A percentile compares a stretch with the other conserved stretches of the same genome.
Conservation (phyloP, 1,140 invertebrate species). For the Bombus polaris region DNA sequence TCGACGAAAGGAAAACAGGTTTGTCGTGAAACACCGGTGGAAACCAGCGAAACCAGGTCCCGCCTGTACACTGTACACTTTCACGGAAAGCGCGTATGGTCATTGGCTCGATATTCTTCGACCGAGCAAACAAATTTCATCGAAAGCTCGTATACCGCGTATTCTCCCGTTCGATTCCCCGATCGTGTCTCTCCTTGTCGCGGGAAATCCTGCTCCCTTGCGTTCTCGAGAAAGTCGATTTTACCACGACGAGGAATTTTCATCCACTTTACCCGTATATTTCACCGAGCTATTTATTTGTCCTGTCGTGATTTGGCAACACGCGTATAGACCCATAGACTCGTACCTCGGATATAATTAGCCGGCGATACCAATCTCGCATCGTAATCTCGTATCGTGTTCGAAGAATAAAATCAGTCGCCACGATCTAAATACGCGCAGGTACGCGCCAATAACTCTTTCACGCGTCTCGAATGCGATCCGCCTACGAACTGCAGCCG, state of each 20-base stretch:
- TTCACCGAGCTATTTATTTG: not conserved
- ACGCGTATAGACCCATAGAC: not conserved
- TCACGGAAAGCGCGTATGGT: no score
- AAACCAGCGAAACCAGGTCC: no score
- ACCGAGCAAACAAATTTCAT: not conserved
- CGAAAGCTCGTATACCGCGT: not conserved
- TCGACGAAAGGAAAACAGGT: no score
- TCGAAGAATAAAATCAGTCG: not conserved
- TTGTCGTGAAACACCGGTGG: no score
- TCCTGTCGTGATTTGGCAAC: not conserved
- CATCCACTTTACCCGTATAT: not conserved
- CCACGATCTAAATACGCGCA: constrained; percentile 31
- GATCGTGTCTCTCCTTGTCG: not conserved
- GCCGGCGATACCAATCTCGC: not conserved
- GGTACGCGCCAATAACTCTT: constrained; percentile 32
- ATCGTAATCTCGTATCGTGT: not conserved
- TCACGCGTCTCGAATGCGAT: constrained; percentile 34
- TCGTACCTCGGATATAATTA: constrained; percentile 3
- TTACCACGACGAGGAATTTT: not conserved
- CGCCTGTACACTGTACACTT: no score
- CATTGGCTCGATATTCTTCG: constrained; percentile 13
- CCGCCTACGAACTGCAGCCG: constrained; percentile 18
- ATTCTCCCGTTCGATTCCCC: not conserved
- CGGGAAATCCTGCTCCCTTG: not conserved
- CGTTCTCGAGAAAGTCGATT: not conserved